These are phyloP conservation scores for Capitulum mitella DNA, from an alignment of 2,888 invertebrate species.

Conservation along the genomic window DNA sequence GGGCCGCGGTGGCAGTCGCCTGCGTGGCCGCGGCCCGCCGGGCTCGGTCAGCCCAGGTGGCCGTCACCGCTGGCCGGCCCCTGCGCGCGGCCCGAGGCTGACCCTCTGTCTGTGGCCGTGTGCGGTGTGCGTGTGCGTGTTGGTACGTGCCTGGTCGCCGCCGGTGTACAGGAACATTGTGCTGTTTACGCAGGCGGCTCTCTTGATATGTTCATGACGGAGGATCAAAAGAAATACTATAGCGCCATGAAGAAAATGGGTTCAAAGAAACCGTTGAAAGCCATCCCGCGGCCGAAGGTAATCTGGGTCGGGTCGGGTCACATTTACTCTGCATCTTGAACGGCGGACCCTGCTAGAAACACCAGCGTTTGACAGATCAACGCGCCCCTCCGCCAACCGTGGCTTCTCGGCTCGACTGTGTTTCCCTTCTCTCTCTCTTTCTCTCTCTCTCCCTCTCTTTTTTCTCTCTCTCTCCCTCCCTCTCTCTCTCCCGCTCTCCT, in stretches of 20 bases:
- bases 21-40: no score
- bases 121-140: neutral
- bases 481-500: neutral
- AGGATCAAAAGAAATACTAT: conserved; percentile 99
- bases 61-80: no score
- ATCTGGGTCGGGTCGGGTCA: conserved; percentile 39
- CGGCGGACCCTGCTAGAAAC: neutral
- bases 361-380: neutral
- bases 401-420: neutral
- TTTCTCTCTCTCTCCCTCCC: neutral
- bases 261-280: conserved; percentile 95
- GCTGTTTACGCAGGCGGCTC: conserved; percentile 74
- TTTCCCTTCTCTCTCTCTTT: neutral
- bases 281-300: conserved; percentile 95
- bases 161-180: conserved; percentile 17
- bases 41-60: no score
- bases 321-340: neutral
- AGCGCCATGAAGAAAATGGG: conserved; percentile 99
- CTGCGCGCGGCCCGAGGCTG: no score
- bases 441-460: neutral
- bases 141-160: no score
- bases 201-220: conserved; percentile 99
- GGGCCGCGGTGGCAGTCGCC: no score
- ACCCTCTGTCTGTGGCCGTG: no score
- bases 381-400: neutral